A percentile compares a stretch with the other conserved stretches of the same genome.
Conservation (phyloP, 2,797 vertebrate genomes). For the Cyclura pinguis region DNA sequence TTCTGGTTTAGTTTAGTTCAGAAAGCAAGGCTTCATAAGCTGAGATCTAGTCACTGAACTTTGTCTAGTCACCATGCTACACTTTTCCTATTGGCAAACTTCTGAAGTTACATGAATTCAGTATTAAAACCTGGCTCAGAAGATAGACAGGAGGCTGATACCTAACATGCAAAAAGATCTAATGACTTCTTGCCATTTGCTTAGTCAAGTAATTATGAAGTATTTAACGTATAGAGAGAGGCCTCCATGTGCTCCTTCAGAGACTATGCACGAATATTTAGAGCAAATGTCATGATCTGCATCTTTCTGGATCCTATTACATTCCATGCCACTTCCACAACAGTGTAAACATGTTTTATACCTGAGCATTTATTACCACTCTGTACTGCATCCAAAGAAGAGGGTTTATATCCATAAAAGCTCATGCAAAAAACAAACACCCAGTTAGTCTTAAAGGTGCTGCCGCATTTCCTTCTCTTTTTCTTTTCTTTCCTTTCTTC, state of each 20-base stretch:
- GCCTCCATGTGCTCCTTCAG: constrained; percentile 12
- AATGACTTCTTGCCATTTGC: not conserved
- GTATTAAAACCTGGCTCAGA: not conserved
- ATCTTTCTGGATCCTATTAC: too few species aligned
- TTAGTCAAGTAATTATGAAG: not conserved
- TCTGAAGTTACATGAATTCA: not conserved
- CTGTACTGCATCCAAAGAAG: too few species aligned
- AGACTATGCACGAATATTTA: not conserved
- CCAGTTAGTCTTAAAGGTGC: too few species aligned
- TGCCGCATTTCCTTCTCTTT: too few species aligned
- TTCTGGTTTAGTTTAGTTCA: not conserved
- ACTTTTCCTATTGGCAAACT: not conserved
- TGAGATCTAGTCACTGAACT: not conserved
- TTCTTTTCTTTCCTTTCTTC: too few species aligned
- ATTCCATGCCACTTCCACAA: too few species aligned
- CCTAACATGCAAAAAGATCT: not conserved
- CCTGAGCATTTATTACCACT: too few species aligned
- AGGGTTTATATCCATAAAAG: too few species aligned
- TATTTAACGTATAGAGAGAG: not conserved
- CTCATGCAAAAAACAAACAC: too few species aligned
- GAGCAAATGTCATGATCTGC: too few species aligned
- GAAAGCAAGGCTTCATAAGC: not conserved
- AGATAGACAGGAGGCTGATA: not conserved
- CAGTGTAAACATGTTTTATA: too few species aligned
- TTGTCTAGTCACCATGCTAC: too few species aligned